These are phyloP conservation scores for Holacanthus passer DNA, from an alignment of 2,113 vertebrate genomes.

Conservation along the genomic window DNA sequence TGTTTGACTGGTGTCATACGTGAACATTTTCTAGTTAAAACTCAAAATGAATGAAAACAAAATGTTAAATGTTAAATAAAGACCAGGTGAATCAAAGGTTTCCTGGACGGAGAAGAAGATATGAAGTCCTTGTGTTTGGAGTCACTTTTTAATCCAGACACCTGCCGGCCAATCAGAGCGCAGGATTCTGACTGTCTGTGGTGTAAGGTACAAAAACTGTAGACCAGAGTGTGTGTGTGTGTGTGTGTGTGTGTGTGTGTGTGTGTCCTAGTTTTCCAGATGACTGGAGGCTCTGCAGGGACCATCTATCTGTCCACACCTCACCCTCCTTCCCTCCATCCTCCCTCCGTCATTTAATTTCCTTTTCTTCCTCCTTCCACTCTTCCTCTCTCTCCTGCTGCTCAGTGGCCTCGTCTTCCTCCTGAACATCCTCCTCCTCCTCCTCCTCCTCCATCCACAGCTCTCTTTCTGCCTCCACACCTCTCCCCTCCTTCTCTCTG, in stretches of 20 bases:
- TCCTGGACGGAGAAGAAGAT: too few relatives aligned
- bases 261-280: constrained; percentile 49
- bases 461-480: background rate
- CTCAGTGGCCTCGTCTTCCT: background rate
- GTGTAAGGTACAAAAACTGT: background rate
- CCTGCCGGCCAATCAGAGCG: too few relatives aligned
- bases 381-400: background rate
- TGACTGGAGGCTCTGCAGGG: constrained; percentile 40
- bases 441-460: too few relatives aligned
- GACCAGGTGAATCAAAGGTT: too few relatives aligned
- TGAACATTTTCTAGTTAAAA: too few relatives aligned
- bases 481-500: background rate
- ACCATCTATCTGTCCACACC: constrained; percentile 38
- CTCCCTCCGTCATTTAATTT: background rate
- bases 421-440: too few relatives aligned
- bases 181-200: background rate
- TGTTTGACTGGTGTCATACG: too few relatives aligned
- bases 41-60: too few relatives aligned
- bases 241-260: constrained; percentile 22
- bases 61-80: too few relatives aligned
- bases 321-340: background rate
- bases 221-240: constrained; percentile 20
- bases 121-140: too few relatives aligned
- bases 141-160: too few relatives aligned
- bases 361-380: background rate